A percentile compares a stretch with the other conserved stretches of the same genome.
phyloP scores from a whole-genome alignment of 1,140 invertebrate species.

The Neodiprion fabricii region DNA sequence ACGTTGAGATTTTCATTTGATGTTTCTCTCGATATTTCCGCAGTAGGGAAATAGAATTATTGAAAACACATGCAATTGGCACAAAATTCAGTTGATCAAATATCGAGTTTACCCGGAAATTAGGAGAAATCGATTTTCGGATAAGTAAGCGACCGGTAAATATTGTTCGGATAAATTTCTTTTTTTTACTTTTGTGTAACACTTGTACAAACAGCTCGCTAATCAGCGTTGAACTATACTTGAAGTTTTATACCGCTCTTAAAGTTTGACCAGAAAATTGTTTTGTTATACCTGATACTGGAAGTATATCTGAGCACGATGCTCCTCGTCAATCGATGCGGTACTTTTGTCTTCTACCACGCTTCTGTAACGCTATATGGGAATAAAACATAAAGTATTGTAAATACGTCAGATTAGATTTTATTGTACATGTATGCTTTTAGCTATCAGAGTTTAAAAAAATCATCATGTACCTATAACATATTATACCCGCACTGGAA shows the following conservation, averaged over 20 bases:
- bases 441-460: conserved; percentile 19
- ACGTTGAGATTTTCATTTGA: too few relatives aligned
- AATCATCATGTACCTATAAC: conserved; percentile 8
- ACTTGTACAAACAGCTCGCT: background rate
- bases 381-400: conserved; percentile 42
- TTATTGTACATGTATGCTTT: conserved; percentile 34
- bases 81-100: too few relatives aligned
- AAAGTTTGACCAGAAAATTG: background rate
- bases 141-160: too few relatives aligned
- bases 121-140: too few relatives aligned
- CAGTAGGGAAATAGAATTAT: too few relatives aligned
- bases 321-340: conserved; percentile 3
- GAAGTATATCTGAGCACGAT: background rate
- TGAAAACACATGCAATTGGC: too few relatives aligned
- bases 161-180: too few relatives aligned
- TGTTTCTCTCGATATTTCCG: too few relatives aligned
- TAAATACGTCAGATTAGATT: conserved; percentile 53
- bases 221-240: conserved; percentile 21
- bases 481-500: background rate
- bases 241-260: conserved; percentile 13
- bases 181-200: too few relatives aligned
- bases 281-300: background rate
- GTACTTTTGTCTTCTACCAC: conserved; percentile 29
- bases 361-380: conserved; percentile 43
- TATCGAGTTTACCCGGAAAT: too few relatives aligned